A percentile compares a stretch with the other conserved stretches of the same genome.
Conservation (phyloP, 2,113 vertebrate species). For the Odocoileus virginianus region DNA sequence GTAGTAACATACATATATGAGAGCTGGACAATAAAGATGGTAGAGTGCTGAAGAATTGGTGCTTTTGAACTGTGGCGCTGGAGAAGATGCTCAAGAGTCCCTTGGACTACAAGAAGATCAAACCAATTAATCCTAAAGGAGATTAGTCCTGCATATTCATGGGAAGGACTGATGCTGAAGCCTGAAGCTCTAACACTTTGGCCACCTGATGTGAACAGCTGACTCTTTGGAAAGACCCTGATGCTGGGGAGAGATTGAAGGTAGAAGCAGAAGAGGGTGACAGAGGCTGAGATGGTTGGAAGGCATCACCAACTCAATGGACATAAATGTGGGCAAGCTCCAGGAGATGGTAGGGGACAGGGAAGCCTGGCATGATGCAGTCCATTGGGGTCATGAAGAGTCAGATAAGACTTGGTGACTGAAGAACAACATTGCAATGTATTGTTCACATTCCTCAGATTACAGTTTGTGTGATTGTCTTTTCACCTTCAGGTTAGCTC, state of each 20-base stretch:
- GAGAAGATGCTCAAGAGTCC: neutral
- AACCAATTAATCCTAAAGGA: neutral
- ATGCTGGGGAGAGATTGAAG: neutral
- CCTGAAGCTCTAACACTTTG: neutral
- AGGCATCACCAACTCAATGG: neutral
- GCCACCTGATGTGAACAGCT: neutral
- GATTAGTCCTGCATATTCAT: neutral
- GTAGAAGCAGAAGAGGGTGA: neutral
- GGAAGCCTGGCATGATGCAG: neutral
- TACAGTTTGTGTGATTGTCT: neutral
- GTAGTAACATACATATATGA: neutral
- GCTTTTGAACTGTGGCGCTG: neutral
- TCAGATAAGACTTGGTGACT: neutral
- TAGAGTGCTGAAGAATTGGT: neutral
- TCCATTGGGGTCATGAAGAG: neutral
- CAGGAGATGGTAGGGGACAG: neutral
- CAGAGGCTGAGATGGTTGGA: neutral
- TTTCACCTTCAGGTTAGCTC: neutral
- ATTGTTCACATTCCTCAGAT: neutral
- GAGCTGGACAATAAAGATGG: neutral
- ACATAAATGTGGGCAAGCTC: neutral
- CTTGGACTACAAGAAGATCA: neutral
- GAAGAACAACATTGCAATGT: neutral
- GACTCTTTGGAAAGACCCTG: neutral
- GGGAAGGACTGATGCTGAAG: neutral